phyloP scores from a whole-genome alignment of 2,113 vertebrate species.

The Scytalopus superciliaris region DNA sequence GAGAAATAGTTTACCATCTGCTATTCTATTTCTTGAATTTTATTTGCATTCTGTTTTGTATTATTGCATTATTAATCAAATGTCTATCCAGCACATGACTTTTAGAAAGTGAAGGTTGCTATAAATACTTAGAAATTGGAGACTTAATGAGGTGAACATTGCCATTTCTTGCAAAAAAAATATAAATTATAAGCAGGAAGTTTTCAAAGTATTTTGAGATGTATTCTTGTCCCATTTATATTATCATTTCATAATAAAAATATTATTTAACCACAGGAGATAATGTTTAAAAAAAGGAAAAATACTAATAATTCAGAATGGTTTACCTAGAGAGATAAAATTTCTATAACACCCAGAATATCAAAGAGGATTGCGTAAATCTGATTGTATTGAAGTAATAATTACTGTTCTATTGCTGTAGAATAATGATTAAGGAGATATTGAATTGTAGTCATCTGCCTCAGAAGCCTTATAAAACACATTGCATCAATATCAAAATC shows the following conservation, averaged over 20 bases:
- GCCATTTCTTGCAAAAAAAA: not conserved
- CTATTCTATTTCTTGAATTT: conserved; percentile 42
- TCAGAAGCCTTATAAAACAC: not conserved
- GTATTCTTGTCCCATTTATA: not conserved
- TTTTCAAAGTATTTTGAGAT: not conserved
- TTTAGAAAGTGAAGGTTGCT: conserved; percentile 28
- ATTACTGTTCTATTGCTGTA: not conserved
- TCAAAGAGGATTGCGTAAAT: not conserved
- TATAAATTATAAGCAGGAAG: not conserved
- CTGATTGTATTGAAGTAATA: not conserved
- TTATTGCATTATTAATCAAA: conserved; percentile 35
- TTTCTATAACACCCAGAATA: not conserved
- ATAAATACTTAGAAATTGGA: conserved; percentile 6
- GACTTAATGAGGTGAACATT: not conserved
- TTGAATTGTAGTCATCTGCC: not conserved
- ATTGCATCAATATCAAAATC: not conserved
- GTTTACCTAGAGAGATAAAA: not conserved
- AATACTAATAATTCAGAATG: not conserved
- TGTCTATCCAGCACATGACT: conserved; percentile 6
- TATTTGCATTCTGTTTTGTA: conserved; percentile 33
- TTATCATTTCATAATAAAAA: not conserved
- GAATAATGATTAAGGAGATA: not conserved
- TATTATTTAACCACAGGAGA: not conserved
- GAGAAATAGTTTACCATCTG: conserved; percentile 35
- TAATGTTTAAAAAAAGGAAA: not conserved